phyloP scores from a whole-genome alignment of 2,888 invertebrate genomes.

The Andrena dorsata region DNA sequence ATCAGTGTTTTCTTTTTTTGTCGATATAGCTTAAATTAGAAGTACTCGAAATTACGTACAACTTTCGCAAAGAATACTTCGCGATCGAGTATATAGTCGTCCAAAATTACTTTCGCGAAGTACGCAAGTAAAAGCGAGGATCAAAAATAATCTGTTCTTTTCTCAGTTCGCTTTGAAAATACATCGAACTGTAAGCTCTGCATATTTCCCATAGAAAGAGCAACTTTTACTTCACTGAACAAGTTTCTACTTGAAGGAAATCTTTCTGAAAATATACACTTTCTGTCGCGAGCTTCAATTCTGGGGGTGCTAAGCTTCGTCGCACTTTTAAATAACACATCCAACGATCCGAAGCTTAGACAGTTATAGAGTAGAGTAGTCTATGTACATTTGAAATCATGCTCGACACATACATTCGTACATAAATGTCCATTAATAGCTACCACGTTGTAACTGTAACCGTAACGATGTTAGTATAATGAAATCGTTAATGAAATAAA shows the following conservation, averaged over 20 bases:
- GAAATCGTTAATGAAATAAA: slow-evolving; percentile 24
- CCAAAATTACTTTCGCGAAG: slow-evolving; percentile 48
- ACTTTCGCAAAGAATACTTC: slow-evolving; percentile 48
- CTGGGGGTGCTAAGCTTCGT: slow-evolving; percentile 36
- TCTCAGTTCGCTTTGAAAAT: slow-evolving; percentile 32
- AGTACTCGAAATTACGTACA: slow-evolving; percentile 20
- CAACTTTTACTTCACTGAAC: slow-evolving; percentile 15
- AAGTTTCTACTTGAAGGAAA: slow-evolving; percentile 30
- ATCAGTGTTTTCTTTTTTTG: background rate
- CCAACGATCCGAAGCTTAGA: slow-evolving; percentile 28
- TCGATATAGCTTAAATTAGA: slow-evolving; percentile 17
- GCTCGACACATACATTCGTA: slow-evolving; percentile 30
- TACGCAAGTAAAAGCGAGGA: slow-evolving; percentile 44
- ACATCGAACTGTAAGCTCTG: slow-evolving; percentile 38
- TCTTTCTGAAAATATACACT: slow-evolving; percentile 57
- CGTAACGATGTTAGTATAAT: slow-evolving; percentile 18
- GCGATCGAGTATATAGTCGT: slow-evolving; percentile 50
- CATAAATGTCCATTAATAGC: slow-evolving; percentile 23
- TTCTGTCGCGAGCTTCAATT: slow-evolving; percentile 37
- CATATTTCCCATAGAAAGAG: slow-evolving; percentile 17
- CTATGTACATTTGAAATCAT: slow-evolving; percentile 50
- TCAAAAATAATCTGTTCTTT: slow-evolving; percentile 49
- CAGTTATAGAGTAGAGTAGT: slow-evolving; percentile 35
- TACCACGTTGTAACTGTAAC: slow-evolving; percentile 43
- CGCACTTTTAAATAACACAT: slow-evolving; percentile 20